phyloP scores from a whole-genome alignment of 2,888 invertebrate genomes.

The Megalurothrips usitatus region DNA sequence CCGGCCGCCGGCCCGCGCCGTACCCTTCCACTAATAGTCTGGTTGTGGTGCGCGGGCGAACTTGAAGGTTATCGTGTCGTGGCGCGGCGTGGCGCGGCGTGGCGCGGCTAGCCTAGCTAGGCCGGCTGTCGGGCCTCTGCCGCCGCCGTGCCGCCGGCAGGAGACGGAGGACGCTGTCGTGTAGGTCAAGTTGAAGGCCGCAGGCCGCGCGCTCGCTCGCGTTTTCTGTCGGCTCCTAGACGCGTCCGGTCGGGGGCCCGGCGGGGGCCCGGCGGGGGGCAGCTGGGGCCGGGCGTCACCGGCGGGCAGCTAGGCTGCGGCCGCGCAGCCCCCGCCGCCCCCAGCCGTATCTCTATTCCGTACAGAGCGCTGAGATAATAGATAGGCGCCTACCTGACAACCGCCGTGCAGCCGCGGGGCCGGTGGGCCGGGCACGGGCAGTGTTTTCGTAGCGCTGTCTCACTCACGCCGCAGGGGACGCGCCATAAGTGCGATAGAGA shows the following conservation, averaged over 20 bases:
- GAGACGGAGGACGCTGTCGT: neutral
- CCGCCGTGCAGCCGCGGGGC: too few relatives aligned
- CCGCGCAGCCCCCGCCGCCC: neutral
- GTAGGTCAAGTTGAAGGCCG: conserved; percentile 24
- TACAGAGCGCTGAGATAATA: too few relatives aligned
- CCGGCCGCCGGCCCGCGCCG: too few relatives aligned
- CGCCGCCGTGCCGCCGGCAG: neutral
- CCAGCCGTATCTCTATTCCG: too few relatives aligned
- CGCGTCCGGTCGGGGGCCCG: neutral
- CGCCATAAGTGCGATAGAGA: too few relatives aligned
- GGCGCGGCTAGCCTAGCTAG: neutral
- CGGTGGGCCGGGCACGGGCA: too few relatives aligned
- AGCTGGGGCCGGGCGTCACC: neutral
- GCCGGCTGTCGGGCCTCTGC: neutral
- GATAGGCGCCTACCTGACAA: too few relatives aligned
- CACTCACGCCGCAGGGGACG: too few relatives aligned
- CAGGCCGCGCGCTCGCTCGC: neutral
- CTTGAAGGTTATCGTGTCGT: neutral
- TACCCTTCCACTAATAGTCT: conserved; percentile 12
- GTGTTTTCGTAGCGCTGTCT: too few relatives aligned
- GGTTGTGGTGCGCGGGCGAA: neutral
- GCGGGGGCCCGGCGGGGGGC: neutral
- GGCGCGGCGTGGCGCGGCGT: neutral
- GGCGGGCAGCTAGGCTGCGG: neutral
- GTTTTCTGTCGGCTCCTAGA: neutral